Evolutionary conservation across 2,888 invertebrate species (phyloP).

Genomic region (Timema cristinae): DNA sequence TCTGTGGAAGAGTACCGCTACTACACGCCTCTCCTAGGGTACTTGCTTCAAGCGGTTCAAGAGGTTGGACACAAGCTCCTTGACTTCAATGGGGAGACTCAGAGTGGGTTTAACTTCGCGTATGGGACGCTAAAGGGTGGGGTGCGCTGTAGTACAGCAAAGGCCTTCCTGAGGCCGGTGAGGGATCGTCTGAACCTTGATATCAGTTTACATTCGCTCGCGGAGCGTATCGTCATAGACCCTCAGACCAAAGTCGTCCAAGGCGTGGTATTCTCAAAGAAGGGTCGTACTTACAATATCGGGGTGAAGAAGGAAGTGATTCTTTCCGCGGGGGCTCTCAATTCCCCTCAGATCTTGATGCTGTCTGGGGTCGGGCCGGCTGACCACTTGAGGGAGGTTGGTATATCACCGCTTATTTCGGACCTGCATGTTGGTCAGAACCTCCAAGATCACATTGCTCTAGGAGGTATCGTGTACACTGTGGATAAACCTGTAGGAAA

Average conservation of each 20-base stretch:
- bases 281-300: constrained; percentile 38
- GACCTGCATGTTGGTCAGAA: constrained; percentile 18
- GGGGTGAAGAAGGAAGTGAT: constrained; percentile 10
- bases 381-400: constrained; percentile 9
- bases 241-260: constrained; percentile 53
- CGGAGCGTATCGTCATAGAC: constrained; percentile 63
- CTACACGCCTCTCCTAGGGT: constrained; percentile 12
- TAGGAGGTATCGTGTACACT: constrained; percentile 16
- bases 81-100: constrained; percentile 74
- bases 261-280: constrained; percentile 63
- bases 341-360: constrained; percentile 20
- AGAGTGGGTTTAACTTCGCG: constrained; percentile 72
- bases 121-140: constrained; percentile 76
- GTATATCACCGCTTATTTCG: background rate
- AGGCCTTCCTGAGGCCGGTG: constrained; percentile 70
- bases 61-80: constrained; percentile 65
- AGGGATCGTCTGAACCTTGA: constrained; percentile 45
- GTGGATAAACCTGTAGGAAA: background rate
- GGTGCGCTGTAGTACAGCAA: constrained; percentile 76
- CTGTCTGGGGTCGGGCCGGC: constrained; percentile 19
- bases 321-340: constrained; percentile 12
- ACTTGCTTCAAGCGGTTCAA: constrained; percentile 57
- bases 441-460: constrained; percentile 47
- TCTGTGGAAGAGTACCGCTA: constrained; percentile 68
- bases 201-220: constrained; percentile 63